phyloP scores from a whole-genome alignment of 2,113 vertebrate genomes.

The Poeciliopsis retropinna region DNA sequence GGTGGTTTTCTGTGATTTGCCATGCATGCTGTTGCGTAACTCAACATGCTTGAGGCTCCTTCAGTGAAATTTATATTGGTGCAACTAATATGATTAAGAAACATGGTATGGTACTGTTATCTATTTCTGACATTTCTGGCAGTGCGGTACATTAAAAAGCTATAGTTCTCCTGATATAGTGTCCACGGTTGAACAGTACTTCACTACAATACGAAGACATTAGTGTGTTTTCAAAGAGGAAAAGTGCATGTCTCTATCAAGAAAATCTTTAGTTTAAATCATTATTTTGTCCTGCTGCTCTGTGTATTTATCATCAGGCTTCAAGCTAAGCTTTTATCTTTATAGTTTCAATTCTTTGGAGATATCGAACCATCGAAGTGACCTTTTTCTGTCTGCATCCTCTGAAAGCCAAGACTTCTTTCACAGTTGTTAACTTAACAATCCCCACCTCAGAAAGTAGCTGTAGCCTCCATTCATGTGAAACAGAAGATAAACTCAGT shows the following conservation, averaged over 20 bases:
- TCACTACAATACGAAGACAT: neutral
- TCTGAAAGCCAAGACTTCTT: neutral
- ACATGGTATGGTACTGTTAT: too few relatives aligned
- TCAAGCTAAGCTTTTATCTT: neutral
- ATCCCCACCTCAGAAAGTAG: neutral
- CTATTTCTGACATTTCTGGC: too few relatives aligned
- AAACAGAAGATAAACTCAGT: conserved; percentile 1
- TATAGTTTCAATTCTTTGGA: neutral
- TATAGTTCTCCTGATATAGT: neutral
- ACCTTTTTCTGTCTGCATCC: neutral
- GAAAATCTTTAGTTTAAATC: neutral
- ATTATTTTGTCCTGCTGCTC: neutral
- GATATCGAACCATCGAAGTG: neutral
- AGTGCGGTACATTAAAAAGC: neutral
- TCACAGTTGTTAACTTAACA: conserved; percentile 1
- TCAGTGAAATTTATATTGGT: too few relatives aligned
- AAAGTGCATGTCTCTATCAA: neutral
- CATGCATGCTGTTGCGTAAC: neutral
- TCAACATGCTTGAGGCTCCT: neutral
- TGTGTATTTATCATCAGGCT: neutral
- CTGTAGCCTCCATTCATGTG: neutral
- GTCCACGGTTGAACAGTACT: neutral
- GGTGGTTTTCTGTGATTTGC: neutral
- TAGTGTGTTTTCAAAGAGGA: neutral
- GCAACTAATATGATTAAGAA: too few relatives aligned